A percentile compares a stretch with the other conserved stretches of the same genome.
Conservation (phyloP, 2,888 invertebrate species). For the Lysandra coridon region DNA sequence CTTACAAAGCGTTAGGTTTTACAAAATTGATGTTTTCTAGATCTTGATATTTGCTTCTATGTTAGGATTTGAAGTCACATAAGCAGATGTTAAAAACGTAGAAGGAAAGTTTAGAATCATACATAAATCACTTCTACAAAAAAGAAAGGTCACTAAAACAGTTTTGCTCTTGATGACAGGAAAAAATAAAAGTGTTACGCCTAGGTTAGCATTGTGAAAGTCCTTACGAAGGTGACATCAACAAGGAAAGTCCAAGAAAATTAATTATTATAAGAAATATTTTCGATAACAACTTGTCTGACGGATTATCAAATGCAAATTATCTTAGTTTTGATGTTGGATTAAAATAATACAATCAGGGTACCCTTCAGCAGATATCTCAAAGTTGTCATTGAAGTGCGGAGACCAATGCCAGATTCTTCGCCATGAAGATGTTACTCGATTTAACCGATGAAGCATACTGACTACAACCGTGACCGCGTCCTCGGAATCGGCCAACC, state of each 20-base stretch:
- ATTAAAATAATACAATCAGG: no score
- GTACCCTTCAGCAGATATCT: neutral
- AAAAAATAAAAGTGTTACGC: neutral
- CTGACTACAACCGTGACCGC: slow-evolving; percentile 1
- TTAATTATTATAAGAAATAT: no score
- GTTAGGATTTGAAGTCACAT: neutral
- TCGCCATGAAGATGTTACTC: neutral
- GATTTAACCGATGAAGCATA: neutral
- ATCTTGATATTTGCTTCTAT: no score
- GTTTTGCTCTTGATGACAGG: neutral
- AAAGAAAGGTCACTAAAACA: neutral
- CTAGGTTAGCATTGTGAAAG: neutral
- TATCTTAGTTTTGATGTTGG: no score
- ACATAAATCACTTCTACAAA: neutral
- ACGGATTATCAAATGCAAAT: no score
- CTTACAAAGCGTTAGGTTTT: neutral
- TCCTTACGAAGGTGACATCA: neutral
- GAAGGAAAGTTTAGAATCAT: neutral
- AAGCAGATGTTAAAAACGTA: neutral
- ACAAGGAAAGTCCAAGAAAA: neutral
- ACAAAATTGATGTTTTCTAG: no score
- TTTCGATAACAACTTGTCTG: no score
- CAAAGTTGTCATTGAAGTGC: neutral
- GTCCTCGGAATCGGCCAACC: slow-evolving; percentile 4
- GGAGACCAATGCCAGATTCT: neutral